Base-by-base conservation (phyloP, 2,113 vertebrate genomes). In the Ciconia boyciana region DNA sequence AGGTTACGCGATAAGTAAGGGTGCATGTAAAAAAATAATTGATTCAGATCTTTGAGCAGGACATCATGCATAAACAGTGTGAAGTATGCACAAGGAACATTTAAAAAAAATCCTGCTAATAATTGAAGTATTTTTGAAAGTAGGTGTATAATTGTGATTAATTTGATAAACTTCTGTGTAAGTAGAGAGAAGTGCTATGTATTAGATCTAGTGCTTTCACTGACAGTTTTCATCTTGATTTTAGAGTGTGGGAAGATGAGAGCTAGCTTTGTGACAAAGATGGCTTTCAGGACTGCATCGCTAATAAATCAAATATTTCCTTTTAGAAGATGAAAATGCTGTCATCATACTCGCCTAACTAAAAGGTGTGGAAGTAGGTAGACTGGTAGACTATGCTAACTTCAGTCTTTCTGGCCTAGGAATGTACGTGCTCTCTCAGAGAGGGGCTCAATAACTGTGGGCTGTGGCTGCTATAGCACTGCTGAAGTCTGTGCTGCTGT, bases 21-120 rank as follows among this genome's bases (percentile, higher is more conserved):
- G 8, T 0, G 0, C 19, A 4, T 51, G 58, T 68, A 55, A 39
- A 66, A 55, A 22, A 76, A 10, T 17, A n/a, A 29, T 8, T 18
- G 29, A 52, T 81, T 87, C 1, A 7, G 7, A 43, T 84, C 41
- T 21, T 77, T 55, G 18, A 69, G 54, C 3, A 43, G 29, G 31
- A 57, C 16, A 41, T 80, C 10, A 14, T 77, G 22, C 43, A 34
- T 51, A 28, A 65, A 52, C 16, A 41, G 25, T 22, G 22, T 58
- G 65, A 84, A 77, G 18, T 65, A 64, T 21, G 21, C 54, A 68
- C 13, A 34, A 68, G 32, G 13, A 71, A 20, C 18, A n/a, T 58
- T 58, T 17, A 0, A 68, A 55, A 51, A 85, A 62, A 68, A 24
- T n/a, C 3, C 26, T 90, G 8, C n/a, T 64, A 71, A 58, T 39